A percentile compares a stretch with the other conserved stretches of the same genome.
These are phyloP conservation scores for Accipiter cooperii DNA, from an alignment of 2,113 vertebrate species.

Conservation along the genomic window DNA sequence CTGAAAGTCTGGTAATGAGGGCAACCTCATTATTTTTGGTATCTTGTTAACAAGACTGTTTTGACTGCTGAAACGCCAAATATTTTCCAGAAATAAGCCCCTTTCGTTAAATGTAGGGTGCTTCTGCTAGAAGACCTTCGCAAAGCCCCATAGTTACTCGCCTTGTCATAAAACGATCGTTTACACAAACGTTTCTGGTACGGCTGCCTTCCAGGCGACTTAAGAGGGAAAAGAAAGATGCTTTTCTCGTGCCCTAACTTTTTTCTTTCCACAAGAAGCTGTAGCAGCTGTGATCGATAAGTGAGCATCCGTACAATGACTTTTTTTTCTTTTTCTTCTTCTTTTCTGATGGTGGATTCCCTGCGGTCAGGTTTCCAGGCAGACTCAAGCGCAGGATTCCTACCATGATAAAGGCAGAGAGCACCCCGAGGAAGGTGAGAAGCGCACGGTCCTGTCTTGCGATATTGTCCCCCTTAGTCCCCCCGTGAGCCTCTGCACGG, in stretches of 20 bases:
- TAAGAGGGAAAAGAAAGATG: background rate
- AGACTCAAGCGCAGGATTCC: conserved; percentile 85
- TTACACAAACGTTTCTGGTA: no score
- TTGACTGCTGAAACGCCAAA: no score
- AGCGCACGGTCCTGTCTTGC: background rate
- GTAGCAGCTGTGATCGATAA: background rate
- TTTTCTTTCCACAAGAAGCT: background rate
- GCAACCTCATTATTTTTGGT: no score
- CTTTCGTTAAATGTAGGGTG: no score
- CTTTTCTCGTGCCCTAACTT: background rate
- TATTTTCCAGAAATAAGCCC: no score
- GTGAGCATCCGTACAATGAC: background rate
- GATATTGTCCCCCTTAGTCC: background rate
- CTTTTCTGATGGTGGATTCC: conserved; percentile 33
- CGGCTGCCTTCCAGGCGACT: no score
- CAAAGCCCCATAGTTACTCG: no score
- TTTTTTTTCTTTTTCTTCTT: conserved; percentile 10
- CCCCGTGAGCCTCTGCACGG: background rate
- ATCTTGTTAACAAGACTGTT: no score
- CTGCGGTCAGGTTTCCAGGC: conserved; percentile 82
- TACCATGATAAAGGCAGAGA: conserved; percentile 98
- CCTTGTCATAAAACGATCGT: no score
- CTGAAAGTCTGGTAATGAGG: no score
- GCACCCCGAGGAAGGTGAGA: conserved; percentile 90
- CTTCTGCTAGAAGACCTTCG: no score